Evolutionary conservation across 1,140 invertebrate genomes (phyloP).

Genomic region (Gryllus bimaculatus): DNA sequence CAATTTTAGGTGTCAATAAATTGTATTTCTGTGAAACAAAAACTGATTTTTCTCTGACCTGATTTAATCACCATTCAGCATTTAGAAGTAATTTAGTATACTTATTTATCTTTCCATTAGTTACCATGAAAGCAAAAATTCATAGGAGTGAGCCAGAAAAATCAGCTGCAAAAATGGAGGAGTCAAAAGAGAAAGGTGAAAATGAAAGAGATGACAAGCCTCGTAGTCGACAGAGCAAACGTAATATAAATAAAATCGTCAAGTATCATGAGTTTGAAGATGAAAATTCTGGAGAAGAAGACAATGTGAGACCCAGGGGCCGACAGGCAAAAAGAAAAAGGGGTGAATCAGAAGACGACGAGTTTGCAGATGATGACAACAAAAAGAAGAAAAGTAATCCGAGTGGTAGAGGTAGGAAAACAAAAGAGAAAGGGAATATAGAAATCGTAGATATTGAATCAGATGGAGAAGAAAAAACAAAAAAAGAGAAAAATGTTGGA

Average conservation of each 20-base stretch:
- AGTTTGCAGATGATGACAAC: background rate
- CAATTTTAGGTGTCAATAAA: too few relatives aligned
- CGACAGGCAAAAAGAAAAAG: background rate
- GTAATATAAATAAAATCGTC: slow-evolving; percentile 2
- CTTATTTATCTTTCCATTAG: too few relatives aligned
- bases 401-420: background rate
- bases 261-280: slow-evolving; percentile 6
- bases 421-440: background rate
- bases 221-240: slow-evolving; percentile 8
- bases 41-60: too few relatives aligned
- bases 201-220: slow-evolving; percentile 7
- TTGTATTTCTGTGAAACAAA: too few relatives aligned
- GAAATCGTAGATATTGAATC: background rate
- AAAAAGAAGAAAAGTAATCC: too few relatives aligned
- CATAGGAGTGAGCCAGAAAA: too few relatives aligned
- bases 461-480: slow-evolving; percentile 11
- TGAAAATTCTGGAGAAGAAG: background rate
- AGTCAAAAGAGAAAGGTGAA: too few relatives aligned
- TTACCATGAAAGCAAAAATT: too few relatives aligned
- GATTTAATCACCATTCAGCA: too few relatives aligned
- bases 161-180: too few relatives aligned
- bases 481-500: slow-evolving; percentile 7
- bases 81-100: too few relatives aligned
- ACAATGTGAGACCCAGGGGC: background rate
- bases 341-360: background rate